These are phyloP conservation scores for Blomia tropicalis DNA, from an alignment of 2,888 invertebrate species.

Conservation along the genomic window DNA sequence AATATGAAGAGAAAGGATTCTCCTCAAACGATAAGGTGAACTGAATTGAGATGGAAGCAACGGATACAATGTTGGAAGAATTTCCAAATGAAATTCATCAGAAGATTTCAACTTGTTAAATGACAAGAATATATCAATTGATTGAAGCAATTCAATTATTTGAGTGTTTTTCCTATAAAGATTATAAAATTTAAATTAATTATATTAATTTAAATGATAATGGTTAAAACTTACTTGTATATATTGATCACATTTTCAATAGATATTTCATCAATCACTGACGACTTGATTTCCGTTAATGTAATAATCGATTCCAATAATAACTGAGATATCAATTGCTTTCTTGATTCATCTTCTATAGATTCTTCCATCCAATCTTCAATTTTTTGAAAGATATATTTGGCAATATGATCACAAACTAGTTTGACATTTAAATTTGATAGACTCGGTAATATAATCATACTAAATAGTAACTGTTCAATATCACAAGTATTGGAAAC, in stretches of 20 bases:
- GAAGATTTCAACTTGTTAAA: conserved; percentile 9
- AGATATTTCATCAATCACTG: conserved; percentile 15
- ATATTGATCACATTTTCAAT: conserved; percentile 25
- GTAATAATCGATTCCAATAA: conserved; percentile 17
- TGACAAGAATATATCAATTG: conserved; percentile 33
- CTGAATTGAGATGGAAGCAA: conserved; percentile 47
- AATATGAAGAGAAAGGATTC: conserved; percentile 38
- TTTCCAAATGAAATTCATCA: background rate
- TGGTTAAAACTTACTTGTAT: conserved; percentile 10
- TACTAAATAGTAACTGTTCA: background rate
- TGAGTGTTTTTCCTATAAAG: conserved; percentile 30
- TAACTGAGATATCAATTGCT: conserved; percentile 1
- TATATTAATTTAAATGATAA: background rate
- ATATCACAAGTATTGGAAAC: background rate
- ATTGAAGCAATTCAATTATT: conserved; percentile 32
- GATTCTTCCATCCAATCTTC: background rate
- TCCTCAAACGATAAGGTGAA: conserved; percentile 42
- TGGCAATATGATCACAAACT: background rate
- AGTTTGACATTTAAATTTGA: background rate
- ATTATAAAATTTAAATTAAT: background rate
- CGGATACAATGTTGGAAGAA: conserved; percentile 37
- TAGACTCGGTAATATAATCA: conserved; percentile 13
- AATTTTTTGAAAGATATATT: background rate
- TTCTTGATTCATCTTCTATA: background rate
- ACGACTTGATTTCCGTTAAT: too few species aligned